Percentiles rank a stretch among this genome's conserved stretches.
Evolutionary conservation across 2,797 vertebrate genomes (phyloP).

Genomic region (Gymnodraco acuticeps): DNA sequence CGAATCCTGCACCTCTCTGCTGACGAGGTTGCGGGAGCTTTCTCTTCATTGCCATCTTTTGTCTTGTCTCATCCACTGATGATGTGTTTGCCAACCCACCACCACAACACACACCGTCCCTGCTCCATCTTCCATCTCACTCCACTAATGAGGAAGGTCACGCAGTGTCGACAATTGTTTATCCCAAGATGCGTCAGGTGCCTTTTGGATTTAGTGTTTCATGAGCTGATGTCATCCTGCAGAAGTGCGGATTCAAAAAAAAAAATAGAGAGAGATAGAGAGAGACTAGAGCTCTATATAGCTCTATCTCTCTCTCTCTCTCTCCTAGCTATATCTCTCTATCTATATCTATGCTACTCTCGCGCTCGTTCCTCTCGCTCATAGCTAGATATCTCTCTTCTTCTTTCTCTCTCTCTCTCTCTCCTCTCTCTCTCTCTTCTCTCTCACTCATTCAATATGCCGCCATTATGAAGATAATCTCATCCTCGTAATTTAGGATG

Average conservation of each 20-base stretch:
- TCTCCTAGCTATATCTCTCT: no score
- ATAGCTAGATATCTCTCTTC: no score
- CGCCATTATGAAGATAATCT: conserved; percentile 63
- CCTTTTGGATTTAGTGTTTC: conserved; percentile 38
- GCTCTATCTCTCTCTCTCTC: no score
- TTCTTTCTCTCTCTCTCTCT: no score
- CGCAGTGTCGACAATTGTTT: conserved; percentile 66
- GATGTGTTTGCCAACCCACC: conserved; percentile 48
- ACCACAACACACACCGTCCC: conserved; percentile 26
- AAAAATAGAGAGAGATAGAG: no score
- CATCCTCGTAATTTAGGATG: conserved; percentile 63
- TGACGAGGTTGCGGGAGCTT: conserved; percentile 16
- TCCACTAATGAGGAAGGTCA: conserved; percentile 79
- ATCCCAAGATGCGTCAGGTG: conserved; percentile 52
- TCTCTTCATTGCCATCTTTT: conserved; percentile 35
- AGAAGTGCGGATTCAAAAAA: no score
- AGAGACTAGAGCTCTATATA: no score
- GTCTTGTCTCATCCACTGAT: conserved; percentile 35
- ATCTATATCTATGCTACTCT: no score
- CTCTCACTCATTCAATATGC: no score
- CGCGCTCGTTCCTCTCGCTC: no score
- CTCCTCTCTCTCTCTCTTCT: no score
- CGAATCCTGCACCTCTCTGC: conserved; percentile 34
- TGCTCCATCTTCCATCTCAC: conserved; percentile 54
- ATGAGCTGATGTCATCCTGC: conserved; percentile 27